A percentile compares a stretch with the other conserved stretches of the same genome.
These are phyloP conservation scores for Latrodectus hesperus DNA, from an alignment of 2,888 invertebrate genomes.

Conservation along the genomic window DNA sequence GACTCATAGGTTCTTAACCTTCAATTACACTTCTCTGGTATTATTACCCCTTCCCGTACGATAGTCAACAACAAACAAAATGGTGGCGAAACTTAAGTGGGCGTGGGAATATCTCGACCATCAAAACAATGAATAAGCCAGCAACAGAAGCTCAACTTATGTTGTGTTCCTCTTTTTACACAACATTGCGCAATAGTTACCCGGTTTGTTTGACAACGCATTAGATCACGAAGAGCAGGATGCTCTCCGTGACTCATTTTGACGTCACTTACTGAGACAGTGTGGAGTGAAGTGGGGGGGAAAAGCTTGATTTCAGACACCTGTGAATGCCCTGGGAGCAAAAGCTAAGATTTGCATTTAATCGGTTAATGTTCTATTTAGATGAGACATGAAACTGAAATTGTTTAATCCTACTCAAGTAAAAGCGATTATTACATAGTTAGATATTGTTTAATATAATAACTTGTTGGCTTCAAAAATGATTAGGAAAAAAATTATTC, in stretches of 20 bases:
- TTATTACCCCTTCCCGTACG: too few relatives aligned
- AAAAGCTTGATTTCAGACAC: background rate
- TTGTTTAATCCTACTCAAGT: too few relatives aligned
- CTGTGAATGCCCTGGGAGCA: background rate
- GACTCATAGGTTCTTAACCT: too few relatives aligned
- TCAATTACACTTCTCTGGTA: too few relatives aligned
- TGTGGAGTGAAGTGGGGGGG: too few relatives aligned
- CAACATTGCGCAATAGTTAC: slow-evolving; percentile 21
- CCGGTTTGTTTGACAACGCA: slow-evolving; percentile 37
- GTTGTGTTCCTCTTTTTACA: slow-evolving; percentile 16
- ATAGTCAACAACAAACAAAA: too few relatives aligned
- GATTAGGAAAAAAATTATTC: too few relatives aligned
- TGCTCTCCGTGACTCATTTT: slow-evolving; percentile 28
- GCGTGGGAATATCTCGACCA: slow-evolving; percentile 31
- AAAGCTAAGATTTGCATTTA: slow-evolving; percentile 13
- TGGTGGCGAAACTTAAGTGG: slow-evolving; percentile 3
- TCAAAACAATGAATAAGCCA: background rate
- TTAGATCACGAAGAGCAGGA: slow-evolving; percentile 5
- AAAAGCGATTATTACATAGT: too few relatives aligned
- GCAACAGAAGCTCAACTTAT: background rate
- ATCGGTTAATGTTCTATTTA: background rate
- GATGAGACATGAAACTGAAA: too few relatives aligned
- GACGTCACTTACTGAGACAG: slow-evolving; percentile 22
- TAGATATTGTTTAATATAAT: too few relatives aligned
- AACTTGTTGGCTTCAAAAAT: too few relatives aligned